Conservation (phyloP, 2,888 invertebrate genomes). For the Drosophila flavopinicola region DNA sequence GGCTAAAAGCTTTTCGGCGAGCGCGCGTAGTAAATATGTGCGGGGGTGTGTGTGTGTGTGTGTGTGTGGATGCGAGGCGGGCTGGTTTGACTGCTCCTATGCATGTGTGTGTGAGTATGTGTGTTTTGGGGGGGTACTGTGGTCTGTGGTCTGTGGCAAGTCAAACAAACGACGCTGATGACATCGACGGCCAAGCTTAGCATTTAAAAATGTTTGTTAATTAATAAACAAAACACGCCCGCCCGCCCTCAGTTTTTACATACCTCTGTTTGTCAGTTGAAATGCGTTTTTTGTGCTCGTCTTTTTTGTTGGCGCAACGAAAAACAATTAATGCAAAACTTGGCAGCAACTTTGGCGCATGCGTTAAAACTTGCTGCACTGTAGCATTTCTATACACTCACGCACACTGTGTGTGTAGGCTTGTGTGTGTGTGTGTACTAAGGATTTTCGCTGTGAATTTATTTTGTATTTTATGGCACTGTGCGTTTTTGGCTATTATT, state of each 20-base stretch:
- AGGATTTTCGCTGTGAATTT: constrained; percentile 72
- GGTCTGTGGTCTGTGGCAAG: constrained; percentile 13
- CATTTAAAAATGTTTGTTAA: constrained; percentile 31
- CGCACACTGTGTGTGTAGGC: constrained; percentile 40
- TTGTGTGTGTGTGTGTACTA: constrained; percentile 52
- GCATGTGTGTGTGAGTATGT: constrained; percentile 20
- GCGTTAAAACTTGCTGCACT: constrained; percentile 66
- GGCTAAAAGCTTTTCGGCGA: constrained; percentile 71
- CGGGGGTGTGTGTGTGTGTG: constrained; percentile 47
- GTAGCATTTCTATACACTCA: constrained; percentile 58
- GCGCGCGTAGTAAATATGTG: constrained; percentile 76
- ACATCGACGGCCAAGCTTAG: constrained; percentile 35
- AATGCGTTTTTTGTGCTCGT: too few species aligned
- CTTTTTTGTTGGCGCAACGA: constrained; percentile 31
- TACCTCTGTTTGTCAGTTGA: constrained; percentile 52
- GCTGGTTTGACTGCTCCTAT: constrained; percentile 53
- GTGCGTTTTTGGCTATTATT: constrained; percentile 13
- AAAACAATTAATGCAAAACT: constrained; percentile 73
- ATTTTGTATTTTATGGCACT: constrained; percentile 70
- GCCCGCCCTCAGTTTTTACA: constrained; percentile 19
- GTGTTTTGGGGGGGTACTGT: constrained; percentile 4
- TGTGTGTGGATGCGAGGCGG: constrained; percentile 13
- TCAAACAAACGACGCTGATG: constrained; percentile 53
- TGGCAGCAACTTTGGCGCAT: constrained; percentile 58
- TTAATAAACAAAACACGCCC: constrained; percentile 42